phyloP scores from a whole-genome alignment of 2,113 vertebrate genomes.

The Calonectris borealis region DNA sequence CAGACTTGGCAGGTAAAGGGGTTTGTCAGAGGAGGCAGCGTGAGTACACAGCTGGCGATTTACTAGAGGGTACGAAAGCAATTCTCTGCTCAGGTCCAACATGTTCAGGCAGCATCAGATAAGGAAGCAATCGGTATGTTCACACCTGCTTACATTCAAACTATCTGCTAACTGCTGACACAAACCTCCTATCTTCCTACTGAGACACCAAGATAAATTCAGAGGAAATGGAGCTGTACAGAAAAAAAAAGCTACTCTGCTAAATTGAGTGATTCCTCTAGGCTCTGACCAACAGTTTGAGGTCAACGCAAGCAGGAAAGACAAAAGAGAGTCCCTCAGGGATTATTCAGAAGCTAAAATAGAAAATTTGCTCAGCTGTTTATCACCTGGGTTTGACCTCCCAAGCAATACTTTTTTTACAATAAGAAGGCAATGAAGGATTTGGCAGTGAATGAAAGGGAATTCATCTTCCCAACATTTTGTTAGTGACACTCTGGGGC shows the following conservation, averaged over 20 bases:
- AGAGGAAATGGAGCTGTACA: constrained; percentile 35
- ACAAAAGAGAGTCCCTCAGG: constrained; percentile 43
- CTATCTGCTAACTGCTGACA: constrained; percentile 26
- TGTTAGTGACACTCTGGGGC: not conserved
- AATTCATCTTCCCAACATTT: not conserved
- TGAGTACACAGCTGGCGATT: not conserved
- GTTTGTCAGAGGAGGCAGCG: not conserved
- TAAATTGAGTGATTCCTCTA: constrained; percentile 37
- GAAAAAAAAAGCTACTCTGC: not conserved
- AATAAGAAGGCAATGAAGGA: not conserved
- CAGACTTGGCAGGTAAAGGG: not conserved
- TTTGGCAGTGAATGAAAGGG: constrained; percentile 31
- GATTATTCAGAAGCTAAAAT: constrained; percentile 34
- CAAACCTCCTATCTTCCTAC: constrained; percentile 20
- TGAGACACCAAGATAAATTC: constrained; percentile 46
- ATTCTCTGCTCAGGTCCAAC: not conserved
- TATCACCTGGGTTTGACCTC: constrained; percentile 60
- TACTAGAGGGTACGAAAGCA: not conserved
- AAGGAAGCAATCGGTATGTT: constrained; percentile 29
- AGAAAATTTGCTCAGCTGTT: constrained; percentile 49
- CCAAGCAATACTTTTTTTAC: not conserved
- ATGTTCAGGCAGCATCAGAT: constrained; percentile 21
- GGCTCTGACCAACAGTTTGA: constrained; percentile 37
- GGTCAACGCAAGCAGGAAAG: constrained; percentile 30
- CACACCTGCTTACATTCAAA: constrained; percentile 40